phyloP scores from a whole-genome alignment of 2,888 invertebrate genomes.

The Gastrophysa polygoni region DNA sequence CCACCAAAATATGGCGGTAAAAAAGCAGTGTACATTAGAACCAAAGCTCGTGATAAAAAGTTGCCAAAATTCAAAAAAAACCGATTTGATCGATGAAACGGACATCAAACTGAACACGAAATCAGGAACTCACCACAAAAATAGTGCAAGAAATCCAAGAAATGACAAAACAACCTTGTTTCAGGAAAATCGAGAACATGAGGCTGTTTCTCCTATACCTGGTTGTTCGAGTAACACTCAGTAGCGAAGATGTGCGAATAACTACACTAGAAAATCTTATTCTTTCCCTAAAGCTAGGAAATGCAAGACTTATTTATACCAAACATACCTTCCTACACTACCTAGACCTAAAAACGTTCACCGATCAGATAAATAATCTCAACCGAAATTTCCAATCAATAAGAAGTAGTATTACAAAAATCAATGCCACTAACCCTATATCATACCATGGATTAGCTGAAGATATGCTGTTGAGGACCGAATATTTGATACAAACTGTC shows the following conservation, averaged over 20 bases:
- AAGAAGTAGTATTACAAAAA: not conserved
- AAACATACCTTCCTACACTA: conserved; percentile 13
- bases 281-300: not conserved
- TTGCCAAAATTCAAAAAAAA: not conserved
- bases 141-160: not conserved
- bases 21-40: not conserved
- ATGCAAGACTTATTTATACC: conserved; percentile 6
- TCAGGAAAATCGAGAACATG: conserved; percentile 2
- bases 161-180: not conserved
- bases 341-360: not conserved
- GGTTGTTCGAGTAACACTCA: not conserved
- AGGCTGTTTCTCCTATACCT: not conserved
- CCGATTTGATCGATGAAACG: not conserved
- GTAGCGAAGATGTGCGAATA: not conserved
- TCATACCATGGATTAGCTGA: not conserved
- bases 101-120: not conserved
- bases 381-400: not conserved
- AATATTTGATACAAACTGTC: not conserved
- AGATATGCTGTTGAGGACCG: not conserved
- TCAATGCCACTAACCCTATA: not conserved
- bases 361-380: not conserved
- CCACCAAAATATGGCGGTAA: not conserved
- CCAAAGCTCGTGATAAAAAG: not conserved
- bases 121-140: not conserved
- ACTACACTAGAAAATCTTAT: conserved; percentile 1